A percentile compares a stretch with the other conserved stretches of the same genome.
These are phyloP conservation scores for Rhynchotus rufescens DNA, from an alignment of 2,797 vertebrate species.

Conservation along the genomic window DNA sequence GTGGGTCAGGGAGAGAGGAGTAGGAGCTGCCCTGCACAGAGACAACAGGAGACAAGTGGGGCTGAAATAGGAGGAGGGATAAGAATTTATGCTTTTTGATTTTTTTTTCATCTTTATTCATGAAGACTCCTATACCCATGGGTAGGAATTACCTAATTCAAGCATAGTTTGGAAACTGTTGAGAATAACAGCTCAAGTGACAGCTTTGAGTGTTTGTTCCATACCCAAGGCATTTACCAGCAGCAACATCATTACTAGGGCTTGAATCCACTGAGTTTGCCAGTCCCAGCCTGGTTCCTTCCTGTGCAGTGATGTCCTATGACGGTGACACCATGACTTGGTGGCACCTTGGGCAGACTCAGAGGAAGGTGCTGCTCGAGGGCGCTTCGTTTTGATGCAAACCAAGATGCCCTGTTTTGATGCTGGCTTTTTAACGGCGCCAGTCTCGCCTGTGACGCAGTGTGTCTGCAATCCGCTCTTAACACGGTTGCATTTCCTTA, in stretches of 20 bases:
- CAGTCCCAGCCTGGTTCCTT: background rate
- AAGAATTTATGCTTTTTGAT: background rate
- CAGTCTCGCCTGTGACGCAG: background rate
- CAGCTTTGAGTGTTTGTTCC: background rate
- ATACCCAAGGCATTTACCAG: background rate
- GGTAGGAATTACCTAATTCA: background rate
- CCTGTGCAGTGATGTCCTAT: accelerated
- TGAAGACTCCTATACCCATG: accelerated
- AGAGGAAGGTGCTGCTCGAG: background rate
- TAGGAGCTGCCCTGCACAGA: background rate
- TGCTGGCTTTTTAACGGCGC: background rate
- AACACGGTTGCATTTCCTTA: too few relatives aligned
- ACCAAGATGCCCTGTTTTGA: background rate
- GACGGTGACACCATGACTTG: background rate
- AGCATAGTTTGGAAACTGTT: background rate
- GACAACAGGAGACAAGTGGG: background rate
- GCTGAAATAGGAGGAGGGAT: accelerated
- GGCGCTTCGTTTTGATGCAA: background rate
- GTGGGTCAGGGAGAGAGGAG: background rate
- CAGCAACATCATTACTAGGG: accelerated
- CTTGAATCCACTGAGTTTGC: background rate
- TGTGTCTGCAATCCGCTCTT: background rate
- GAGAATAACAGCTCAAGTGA: background rate
- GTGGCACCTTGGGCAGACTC: accelerated
- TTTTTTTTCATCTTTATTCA: background rate